Percentiles rank a stretch among this genome's conserved stretches.
Conservation (phyloP, 2,113 vertebrate genomes). For the Cyphomyrus discorhynchus region DNA sequence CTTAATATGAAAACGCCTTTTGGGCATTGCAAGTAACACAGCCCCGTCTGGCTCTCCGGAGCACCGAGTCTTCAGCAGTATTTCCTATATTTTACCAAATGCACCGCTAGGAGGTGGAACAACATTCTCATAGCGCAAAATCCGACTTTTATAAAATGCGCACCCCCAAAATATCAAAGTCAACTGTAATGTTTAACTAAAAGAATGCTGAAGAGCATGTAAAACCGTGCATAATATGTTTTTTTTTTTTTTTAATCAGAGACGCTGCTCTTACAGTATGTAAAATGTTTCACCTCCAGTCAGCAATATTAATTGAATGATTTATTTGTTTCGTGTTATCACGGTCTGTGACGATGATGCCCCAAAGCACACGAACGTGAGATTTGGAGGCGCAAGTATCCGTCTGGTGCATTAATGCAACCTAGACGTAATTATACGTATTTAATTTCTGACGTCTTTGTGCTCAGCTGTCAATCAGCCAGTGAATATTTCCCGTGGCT, state of each 20-base stretch:
- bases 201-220: not conserved
- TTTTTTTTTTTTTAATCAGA: not conserved
- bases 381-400: not conserved
- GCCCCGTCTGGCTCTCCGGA: not conserved
- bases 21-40: not conserved
- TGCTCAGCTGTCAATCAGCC: not conserved
- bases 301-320: not conserved
- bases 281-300: not conserved
- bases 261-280: not conserved
- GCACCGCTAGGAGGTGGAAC: slow-evolving; percentile 58
- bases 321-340: not conserved
- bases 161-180: not conserved
- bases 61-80: not conserved
- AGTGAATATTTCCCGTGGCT: not conserved
- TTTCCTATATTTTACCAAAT: not conserved
- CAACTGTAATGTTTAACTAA: not conserved
- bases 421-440: not conserved
- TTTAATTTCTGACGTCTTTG: not conserved
- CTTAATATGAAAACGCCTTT: not conserved
- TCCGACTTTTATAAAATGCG: not conserved
- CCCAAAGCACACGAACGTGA: not conserved
- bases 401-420: not conserved
- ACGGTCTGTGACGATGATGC: not conserved
- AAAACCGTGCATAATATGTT: not conserved
- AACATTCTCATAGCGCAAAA: slow-evolving; percentile 23